These are phyloP conservation scores for Meandrusa payeni DNA, from an alignment of 2,888 invertebrate genomes.

Conservation along the genomic window DNA sequence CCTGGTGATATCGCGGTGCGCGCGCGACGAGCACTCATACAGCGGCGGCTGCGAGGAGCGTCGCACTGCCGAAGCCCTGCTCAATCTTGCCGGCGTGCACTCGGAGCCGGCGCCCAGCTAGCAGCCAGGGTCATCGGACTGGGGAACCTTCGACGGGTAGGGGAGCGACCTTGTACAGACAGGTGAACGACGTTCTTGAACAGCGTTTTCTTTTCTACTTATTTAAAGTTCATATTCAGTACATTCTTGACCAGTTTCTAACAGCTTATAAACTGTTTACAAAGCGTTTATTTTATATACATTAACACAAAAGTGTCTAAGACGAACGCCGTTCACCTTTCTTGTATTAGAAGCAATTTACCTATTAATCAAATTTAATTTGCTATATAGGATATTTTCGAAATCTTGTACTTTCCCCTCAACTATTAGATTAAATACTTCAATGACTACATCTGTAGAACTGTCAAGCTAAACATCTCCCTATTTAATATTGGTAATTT, in stretches of 20 bases:
- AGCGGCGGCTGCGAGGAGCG: constrained; percentile 83
- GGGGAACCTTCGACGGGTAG: neutral
- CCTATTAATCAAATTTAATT: constrained; percentile 25
- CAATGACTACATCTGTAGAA: too few relatives aligned
- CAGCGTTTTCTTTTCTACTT: neutral
- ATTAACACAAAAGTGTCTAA: too few relatives aligned
- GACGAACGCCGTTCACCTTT: neutral
- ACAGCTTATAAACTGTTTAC: too few relatives aligned
- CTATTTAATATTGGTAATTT: too few relatives aligned
- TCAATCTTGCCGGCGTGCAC: constrained; percentile 68
- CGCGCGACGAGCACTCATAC: constrained; percentile 97
- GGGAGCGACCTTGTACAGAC: neutral
- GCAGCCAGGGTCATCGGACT: constrained; percentile 25
- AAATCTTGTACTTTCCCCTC: constrained; percentile 28
- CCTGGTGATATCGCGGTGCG: constrained; percentile 90
- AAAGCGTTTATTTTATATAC: too few relatives aligned
- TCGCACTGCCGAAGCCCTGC: constrained; percentile 73
- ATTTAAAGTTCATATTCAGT: too few relatives aligned
- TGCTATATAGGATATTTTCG: constrained; percentile 29
- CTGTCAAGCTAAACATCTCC: too few relatives aligned
- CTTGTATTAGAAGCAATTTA: constrained; percentile 14
- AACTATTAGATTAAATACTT: too few relatives aligned
- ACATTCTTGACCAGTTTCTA: too few relatives aligned
- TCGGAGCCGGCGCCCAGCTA: constrained; percentile 41
- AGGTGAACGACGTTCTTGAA: neutral